Base-by-base conservation (phyloP, 1,140 invertebrate species). In the Yoshiicerus persimilis region DNA sequence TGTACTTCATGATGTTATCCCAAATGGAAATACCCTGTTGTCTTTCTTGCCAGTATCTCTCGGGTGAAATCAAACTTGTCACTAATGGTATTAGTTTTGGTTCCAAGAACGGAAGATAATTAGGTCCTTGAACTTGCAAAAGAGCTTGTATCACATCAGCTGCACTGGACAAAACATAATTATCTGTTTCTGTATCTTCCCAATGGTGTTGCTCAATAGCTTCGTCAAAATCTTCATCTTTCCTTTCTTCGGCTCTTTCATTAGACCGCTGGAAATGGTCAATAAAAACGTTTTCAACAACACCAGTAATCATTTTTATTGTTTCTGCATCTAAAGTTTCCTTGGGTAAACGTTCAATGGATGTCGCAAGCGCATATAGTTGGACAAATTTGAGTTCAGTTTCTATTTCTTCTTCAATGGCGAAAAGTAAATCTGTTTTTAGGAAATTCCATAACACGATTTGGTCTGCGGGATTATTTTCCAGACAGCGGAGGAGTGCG, bases 11-110 rank as follows among this genome's bases (percentile, higher is more conserved):
- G 4, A 99, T 94, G 93, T 99, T 99, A 92, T 99, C 99, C 92
- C 99, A 99, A 20, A 99, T 97, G 92, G 99, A 99, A 6, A 99
- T 93, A 32, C 96, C 98, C 98, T 98, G 99, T 92, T 99, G 99
- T 85, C 96, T 95, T 92, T 99, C 98, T 11, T 98, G 95, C 95
- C 97, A 98, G 0, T 97, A 95, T 91, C 97, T 94, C 32, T 95
- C 95, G 4, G 96, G 95, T 66, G 92, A 91, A 41, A 91, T 88
- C 1, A 90, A 88, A 36, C 86, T 89, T 13, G 41, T 88, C 9
- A 91, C 90, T 10, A 87, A 34, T 25, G 56, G 86, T 64, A 91
- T 25, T 20, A 91, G 41, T 9, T 16, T 88, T 4, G 86, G 47
- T 25, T 91, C 87, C 88, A 91, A 87, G 62, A 86, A 90, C 13